A percentile compares a stretch with the other conserved stretches of the same genome.
phyloP scores from a whole-genome alignment of 2,888 invertebrate genomes.

The Tetrapedia diversipes region DNA sequence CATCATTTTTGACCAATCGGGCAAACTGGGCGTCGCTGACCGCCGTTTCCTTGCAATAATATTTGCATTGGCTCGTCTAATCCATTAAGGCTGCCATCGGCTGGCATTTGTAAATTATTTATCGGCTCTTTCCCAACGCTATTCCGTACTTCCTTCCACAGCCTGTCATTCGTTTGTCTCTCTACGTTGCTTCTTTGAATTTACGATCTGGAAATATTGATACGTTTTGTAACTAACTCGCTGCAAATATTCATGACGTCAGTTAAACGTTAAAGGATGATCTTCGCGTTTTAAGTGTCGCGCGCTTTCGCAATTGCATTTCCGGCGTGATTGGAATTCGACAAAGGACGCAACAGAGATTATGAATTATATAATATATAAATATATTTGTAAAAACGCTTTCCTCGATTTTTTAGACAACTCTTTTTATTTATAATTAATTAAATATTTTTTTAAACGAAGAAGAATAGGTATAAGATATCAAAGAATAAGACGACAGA shows the following conservation, averaged over 20 bases:
- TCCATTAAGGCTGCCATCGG: constrained; percentile 64
- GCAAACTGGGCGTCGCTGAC: constrained; percentile 57
- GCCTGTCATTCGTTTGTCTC: not conserved
- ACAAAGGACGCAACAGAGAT: not conserved
- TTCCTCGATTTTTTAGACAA: too few relatives aligned
- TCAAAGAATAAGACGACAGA: not conserved
- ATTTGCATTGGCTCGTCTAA: constrained; percentile 73
- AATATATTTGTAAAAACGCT: not conserved
- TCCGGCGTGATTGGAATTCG: not conserved
- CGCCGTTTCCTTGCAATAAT: constrained; percentile 71
- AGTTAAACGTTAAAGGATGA: constrained; percentile 13
- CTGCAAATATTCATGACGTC: constrained; percentile 43
- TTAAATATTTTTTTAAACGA: not conserved
- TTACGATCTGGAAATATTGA: constrained; percentile 57
- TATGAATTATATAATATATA: too few relatives aligned
- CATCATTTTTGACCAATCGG: constrained; percentile 64
- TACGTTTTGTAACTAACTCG: constrained; percentile 38
- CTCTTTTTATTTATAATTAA: too few relatives aligned
- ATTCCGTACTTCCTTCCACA: constrained; percentile 11
- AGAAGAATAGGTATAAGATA: not conserved
- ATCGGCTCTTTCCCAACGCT: constrained; percentile 56
- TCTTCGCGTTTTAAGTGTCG: not conserved
- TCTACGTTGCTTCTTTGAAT: constrained; percentile 8
- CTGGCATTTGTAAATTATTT: constrained; percentile 71
- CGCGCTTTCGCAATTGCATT: not conserved